Percentiles rank a stretch among this genome's conserved stretches.
These are phyloP conservation scores for Ligdia adustata DNA, from an alignment of 2,888 invertebrate species.

Conservation along the genomic window DNA sequence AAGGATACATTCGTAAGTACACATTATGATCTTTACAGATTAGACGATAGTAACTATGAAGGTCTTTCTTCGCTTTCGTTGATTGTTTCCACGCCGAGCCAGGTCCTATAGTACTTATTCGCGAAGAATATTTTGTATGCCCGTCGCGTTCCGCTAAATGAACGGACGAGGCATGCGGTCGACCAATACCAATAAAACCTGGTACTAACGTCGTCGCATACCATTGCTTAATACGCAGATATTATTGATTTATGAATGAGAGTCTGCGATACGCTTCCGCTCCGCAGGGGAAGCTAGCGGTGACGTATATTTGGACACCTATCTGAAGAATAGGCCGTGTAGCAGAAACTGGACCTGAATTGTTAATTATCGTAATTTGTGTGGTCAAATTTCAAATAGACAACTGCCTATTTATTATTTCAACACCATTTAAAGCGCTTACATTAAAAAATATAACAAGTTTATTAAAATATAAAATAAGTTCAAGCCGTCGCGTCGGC, in stretches of 20 bases:
- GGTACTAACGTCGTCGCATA: slow-evolving; percentile 55
- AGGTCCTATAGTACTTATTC: slow-evolving; percentile 52
- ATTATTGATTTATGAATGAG: slow-evolving; percentile 60
- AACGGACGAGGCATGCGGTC: slow-evolving; percentile 75
- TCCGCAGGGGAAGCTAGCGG: slow-evolving; percentile 32
- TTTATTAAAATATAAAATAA: slow-evolving; percentile 5
- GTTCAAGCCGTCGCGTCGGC: slow-evolving; percentile 14
- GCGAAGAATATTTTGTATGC: slow-evolving; percentile 72
- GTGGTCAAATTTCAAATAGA: slow-evolving; percentile 19
- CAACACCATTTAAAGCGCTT: not conserved
- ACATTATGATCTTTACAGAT: slow-evolving; percentile 36
- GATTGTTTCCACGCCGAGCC: slow-evolving; percentile 52
- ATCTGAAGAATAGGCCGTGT: slow-evolving; percentile 24
- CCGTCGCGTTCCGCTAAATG: slow-evolving; percentile 78
- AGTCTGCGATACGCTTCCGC: slow-evolving; percentile 44
- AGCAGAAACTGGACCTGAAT: slow-evolving; percentile 26
- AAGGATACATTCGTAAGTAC: slow-evolving; percentile 73
- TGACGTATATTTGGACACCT: slow-evolving; percentile 26
- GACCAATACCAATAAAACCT: slow-evolving; percentile 75
- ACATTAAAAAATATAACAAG: not conserved
- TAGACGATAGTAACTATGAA: slow-evolving; percentile 41
- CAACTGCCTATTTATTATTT: not conserved
- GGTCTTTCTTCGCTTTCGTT: slow-evolving; percentile 69
- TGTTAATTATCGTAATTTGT: slow-evolving; percentile 23
- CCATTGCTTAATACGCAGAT: slow-evolving; percentile 59